Percentiles rank a stretch among this genome's conserved stretches.
Conservation (phyloP, 2,888 invertebrate species). For the Aphidius colemani region DNA sequence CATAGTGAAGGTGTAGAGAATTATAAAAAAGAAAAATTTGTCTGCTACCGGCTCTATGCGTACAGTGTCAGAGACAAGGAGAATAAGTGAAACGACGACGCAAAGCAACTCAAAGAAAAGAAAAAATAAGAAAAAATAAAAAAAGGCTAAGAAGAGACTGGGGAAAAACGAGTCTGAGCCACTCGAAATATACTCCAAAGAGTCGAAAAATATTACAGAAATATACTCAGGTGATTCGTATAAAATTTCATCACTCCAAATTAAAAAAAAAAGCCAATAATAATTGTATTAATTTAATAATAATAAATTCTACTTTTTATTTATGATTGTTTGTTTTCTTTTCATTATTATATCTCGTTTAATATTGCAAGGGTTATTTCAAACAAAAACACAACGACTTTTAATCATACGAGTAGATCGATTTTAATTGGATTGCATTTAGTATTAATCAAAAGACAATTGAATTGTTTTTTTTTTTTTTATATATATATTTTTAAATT, state of each 20-base stretch:
- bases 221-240: conserved; percentile 34
- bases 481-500: not conserved
- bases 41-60: conserved; percentile 22
- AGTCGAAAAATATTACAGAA: conserved; percentile 30
- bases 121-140: conserved; percentile 6
- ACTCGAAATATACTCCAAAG: conserved; percentile 42
- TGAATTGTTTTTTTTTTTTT: conserved; percentile 1
- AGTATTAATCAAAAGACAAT: no score
- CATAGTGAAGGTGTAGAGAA: no score
- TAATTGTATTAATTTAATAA: not conserved
- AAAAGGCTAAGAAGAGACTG: conserved; percentile 18
- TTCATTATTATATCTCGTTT: conserved; percentile 2
- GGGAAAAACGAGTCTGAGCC: conserved; percentile 54
- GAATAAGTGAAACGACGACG: not conserved
- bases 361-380: not conserved
- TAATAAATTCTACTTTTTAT: no score
- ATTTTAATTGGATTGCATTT: conserved; percentile 33
- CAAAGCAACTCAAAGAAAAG: not conserved
- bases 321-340: not conserved
- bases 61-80: conserved; percentile 20
- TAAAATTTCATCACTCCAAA: conserved; percentile 33
- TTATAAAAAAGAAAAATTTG: not conserved
- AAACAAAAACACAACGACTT: conserved; percentile 32
- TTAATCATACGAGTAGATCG: conserved; percentile 39
- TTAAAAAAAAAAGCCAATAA: conserved; percentile 4